Percentiles rank a stretch among this genome's conserved stretches.
Evolutionary conservation across 2,888 invertebrate genomes (phyloP).

Genomic region (Ptilodon capucinus): DNA sequence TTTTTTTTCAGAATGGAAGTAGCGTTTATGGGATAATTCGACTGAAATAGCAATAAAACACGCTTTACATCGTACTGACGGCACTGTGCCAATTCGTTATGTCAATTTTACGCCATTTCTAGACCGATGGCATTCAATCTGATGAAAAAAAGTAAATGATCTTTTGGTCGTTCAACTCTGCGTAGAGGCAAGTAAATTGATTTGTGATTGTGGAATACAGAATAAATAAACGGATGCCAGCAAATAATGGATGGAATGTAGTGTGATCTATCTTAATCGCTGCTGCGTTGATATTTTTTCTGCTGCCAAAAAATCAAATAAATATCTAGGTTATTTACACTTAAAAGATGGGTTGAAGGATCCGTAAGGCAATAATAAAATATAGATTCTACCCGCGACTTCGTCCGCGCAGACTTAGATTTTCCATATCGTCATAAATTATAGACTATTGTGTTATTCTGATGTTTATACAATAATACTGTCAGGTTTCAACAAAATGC

Average conservation of each 20-base stretch:
- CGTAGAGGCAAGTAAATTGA: conserved; percentile 2
- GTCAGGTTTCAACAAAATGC: too few species aligned
- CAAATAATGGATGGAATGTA: not conserved
- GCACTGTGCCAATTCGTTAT: conserved; percentile 50
- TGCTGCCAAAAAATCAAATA: too few species aligned
- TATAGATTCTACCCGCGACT: too few species aligned
- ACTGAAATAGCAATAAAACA: conserved; percentile 17
- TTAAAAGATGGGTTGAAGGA: too few species aligned
- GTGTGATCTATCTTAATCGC: too few species aligned
- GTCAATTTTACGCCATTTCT: conserved; percentile 54
- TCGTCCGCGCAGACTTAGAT: too few species aligned
- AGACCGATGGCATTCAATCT: conserved; percentile 41
- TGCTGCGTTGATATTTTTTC: too few species aligned
- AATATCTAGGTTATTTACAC: too few species aligned
- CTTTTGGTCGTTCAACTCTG: conserved; percentile 50
- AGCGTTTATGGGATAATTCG: conserved; percentile 8
- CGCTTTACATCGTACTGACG: conserved; percentile 31
- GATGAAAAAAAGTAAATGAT: conserved; percentile 43
- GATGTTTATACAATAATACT: too few species aligned
- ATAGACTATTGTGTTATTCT: too few species aligned
- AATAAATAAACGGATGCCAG: conserved; percentile 3
- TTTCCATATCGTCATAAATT: too few species aligned
- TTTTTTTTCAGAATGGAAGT: conserved; percentile 3
- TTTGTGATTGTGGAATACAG: conserved; percentile 10
- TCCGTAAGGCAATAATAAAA: too few species aligned